Percentiles rank a stretch among this genome's conserved stretches.
These are phyloP conservation scores for Ceratina japonica DNA, from an alignment of 1,140 invertebrate genomes.

Conservation along the genomic window DNA sequence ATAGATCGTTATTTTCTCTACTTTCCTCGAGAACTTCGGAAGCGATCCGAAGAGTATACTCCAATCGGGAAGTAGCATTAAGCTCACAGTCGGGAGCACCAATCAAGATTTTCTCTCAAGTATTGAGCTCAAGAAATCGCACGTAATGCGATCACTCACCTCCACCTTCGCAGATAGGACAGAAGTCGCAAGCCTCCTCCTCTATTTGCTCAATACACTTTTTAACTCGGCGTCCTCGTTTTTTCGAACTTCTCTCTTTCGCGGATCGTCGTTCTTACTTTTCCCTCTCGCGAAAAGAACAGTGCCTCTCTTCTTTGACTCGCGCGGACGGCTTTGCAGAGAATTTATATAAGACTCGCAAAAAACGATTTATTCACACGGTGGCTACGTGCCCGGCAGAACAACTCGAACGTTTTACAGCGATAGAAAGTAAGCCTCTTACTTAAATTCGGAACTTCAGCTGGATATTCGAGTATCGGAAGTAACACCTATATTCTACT, in stretches of 20 bases:
- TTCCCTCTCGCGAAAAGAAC: not conserved
- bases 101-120: not conserved
- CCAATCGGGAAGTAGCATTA: not conserved
- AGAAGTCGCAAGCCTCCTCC: not conserved
- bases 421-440: constrained; percentile 11
- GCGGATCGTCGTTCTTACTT: not conserved
- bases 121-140: not conserved
- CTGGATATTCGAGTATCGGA: constrained; percentile 9
- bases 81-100: not conserved
- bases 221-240: not conserved
- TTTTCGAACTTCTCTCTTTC: not conserved
- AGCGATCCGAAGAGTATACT: not conserved
- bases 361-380: constrained; percentile 13
- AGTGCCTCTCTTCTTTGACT: too few species aligned
- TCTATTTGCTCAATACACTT: not conserved
- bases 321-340: not conserved
- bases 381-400: not conserved
- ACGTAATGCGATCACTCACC: not conserved
- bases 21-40: not conserved
- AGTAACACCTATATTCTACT: not conserved
- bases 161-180: not conserved
- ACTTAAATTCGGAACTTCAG: constrained; percentile 1
- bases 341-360: not conserved
- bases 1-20: not conserved
- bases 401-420: not conserved